Base-by-base conservation (phyloP, 2,888 invertebrate genomes). In the Blera fallax region DNA sequence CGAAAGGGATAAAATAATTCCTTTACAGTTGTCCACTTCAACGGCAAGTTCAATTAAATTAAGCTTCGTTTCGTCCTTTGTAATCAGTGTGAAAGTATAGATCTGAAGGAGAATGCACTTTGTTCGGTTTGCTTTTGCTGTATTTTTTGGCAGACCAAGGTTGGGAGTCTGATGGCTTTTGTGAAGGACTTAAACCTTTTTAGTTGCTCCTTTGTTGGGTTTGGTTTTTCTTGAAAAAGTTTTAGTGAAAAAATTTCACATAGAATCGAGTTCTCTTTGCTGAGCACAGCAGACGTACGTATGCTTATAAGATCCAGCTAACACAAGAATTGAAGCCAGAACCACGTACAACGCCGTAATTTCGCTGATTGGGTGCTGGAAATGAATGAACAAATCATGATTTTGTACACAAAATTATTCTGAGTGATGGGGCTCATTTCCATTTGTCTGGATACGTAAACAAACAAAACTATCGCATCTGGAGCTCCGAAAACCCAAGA, bases 21-120 rank as follows among this genome's bases (percentile, higher is more conserved):
- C 62, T 40, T 40, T 43, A 27, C 16, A 62, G 10, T 60, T 21
- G 40, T 60, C 24, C 60, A 37, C 14, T 60, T 62, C 43, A 5
- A 16, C 62, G 37, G 65, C 18, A 52, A 34, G 29, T 24, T 62
- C n/a, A 62, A 40, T 62, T 24, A 14, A 48, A 65, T 65, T 65
- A 65, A 65, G 14, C 24, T 34, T 37, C 21, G 37, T 32, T 65
- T 73, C 16, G 21, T 70, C 29, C 60, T 18, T 50, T 52, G 43
- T 52, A 32, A 29, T 37, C 14, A 10, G 16, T 11, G 48, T 64
- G 32, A 64, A 48, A 48, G 64, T 32, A 8, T 45, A 16, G 8
- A 48, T 48, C 18, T n/a, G 18, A 3, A n/a, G 24, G 29, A n/a
- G n/a, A 60, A 58, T 72, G 48, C 50, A 50, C 27, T 67, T 50